phyloP scores from a whole-genome alignment of 92 coral and sea anemone genomes.

The Umimayanthus chanpuru region DNA sequence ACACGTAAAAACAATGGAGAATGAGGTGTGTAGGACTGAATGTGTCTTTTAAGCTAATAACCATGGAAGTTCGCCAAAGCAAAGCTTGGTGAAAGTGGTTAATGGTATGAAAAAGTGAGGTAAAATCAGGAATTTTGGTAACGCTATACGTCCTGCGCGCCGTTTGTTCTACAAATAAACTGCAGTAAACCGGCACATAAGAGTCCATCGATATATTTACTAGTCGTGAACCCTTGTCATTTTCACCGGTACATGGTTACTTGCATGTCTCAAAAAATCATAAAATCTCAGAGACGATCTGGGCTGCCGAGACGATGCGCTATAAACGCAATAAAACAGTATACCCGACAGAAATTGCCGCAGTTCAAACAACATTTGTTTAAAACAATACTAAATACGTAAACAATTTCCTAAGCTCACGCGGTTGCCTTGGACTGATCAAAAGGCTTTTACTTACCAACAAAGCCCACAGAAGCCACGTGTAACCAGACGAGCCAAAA shows the following conservation, averaged over 20 bases:
- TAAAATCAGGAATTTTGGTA: no score
- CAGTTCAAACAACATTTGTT: not conserved
- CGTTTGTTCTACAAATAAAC: not conserved
- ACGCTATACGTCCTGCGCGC: no score
- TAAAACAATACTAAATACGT: not conserved
- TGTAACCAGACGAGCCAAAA: slow-evolving; percentile 29
- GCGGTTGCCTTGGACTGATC: not conserved
- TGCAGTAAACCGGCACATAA: not conserved
- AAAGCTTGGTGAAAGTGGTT: not conserved
- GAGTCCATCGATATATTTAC: not conserved
- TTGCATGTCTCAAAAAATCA: not conserved
- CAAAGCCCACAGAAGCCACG: not conserved
- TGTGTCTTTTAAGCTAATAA: not conserved
- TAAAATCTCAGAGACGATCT: no score
- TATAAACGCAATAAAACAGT: not conserved
- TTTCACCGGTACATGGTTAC: not conserved
- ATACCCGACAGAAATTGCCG: not conserved
- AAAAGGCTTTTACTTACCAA: slow-evolving; percentile 33
- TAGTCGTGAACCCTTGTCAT: not conserved
- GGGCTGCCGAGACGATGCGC: not conserved
- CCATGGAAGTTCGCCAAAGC: not conserved
- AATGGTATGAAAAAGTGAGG: not conserved
- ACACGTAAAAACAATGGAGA: not conserved
- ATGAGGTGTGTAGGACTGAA: no score
- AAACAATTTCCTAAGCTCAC: not conserved